A percentile compares a stretch with the other conserved stretches of the same genome.
Evolutionary conservation across 2,113 vertebrate genomes (phyloP).

Genomic region (Zonotrichia leucophrys): DNA sequence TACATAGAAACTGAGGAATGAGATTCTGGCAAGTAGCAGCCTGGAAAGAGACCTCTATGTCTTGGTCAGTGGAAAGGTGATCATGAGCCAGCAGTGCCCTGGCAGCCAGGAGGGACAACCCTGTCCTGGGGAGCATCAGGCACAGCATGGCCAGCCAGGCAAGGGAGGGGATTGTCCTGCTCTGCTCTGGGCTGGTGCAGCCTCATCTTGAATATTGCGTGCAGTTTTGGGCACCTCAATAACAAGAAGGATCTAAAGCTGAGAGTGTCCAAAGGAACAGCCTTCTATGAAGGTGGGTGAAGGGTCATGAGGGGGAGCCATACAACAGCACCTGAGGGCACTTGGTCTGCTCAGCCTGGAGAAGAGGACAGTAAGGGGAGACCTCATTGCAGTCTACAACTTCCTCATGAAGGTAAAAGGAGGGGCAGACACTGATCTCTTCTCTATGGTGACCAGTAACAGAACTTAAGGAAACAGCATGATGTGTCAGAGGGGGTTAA

Average conservation of each 20-base stretch:
- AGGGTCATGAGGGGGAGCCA: background rate
- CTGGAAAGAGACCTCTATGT: background rate
- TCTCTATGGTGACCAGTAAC: background rate
- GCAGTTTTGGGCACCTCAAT: background rate
- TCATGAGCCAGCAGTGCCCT: background rate
- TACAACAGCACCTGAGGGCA: fast-evolving
- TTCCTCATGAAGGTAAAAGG: background rate
- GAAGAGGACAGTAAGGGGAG: background rate
- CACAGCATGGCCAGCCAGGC: fast-evolving
- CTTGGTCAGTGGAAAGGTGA: background rate
- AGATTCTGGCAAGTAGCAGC: background rate
- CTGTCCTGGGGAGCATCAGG: background rate
- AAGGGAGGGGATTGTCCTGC: background rate
- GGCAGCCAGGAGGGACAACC: background rate
- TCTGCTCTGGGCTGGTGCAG: background rate
- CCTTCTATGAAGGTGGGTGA: background rate
- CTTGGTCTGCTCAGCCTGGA: background rate
- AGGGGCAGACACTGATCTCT: background rate
- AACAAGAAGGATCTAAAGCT: background rate
- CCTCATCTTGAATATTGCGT: background rate
- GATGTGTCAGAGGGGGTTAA: background rate
- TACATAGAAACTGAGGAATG: fast-evolving
- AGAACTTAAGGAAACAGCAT: background rate
- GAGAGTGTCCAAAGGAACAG: background rate
- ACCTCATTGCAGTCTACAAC: background rate